phyloP scores from a whole-genome alignment of 1,140 invertebrate genomes.

The Philotrypesis tridentata region DNA sequence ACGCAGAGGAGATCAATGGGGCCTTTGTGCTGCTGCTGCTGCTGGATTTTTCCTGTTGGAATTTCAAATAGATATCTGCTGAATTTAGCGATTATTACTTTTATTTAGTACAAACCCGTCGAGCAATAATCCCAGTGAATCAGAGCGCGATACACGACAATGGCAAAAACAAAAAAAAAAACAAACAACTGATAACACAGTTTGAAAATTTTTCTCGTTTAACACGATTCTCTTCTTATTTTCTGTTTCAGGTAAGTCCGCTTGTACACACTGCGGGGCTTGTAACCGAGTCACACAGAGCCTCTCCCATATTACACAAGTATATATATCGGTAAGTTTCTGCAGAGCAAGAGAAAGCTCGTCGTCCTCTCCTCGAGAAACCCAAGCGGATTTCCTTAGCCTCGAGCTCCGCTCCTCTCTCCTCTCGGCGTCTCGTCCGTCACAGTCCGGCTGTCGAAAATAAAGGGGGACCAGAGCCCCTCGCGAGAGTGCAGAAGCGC shows the following conservation, averaged over 20 bases:
- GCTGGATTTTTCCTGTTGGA: background rate
- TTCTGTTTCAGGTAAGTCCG: conserved; percentile 49
- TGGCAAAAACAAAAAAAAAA: no score
- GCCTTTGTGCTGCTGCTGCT: background rate
- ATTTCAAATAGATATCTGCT: background rate
- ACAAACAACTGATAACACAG: no score
- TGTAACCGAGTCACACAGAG: no score
- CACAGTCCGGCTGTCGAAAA: background rate
- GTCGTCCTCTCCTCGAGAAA: background rate
- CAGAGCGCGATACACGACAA: no score
- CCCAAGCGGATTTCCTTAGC: background rate
- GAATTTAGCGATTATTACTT: background rate
- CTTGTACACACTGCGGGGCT: background rate
- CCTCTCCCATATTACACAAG: background rate
- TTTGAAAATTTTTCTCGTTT: no score
- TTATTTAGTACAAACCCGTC: no score
- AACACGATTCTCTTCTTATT: background rate
- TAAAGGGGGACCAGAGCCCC: background rate
- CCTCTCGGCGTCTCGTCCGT: background rate
- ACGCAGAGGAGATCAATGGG: background rate
- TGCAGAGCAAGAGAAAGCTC: background rate
- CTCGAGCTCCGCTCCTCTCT: background rate
- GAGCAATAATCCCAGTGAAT: no score
- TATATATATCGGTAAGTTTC: background rate
- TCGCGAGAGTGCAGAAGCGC: background rate